Percentiles rank a stretch among this genome's conserved stretches.
These are phyloP conservation scores for Chaetops frenatus DNA, from an alignment of 2,113 vertebrate species.

Conservation along the genomic window DNA sequence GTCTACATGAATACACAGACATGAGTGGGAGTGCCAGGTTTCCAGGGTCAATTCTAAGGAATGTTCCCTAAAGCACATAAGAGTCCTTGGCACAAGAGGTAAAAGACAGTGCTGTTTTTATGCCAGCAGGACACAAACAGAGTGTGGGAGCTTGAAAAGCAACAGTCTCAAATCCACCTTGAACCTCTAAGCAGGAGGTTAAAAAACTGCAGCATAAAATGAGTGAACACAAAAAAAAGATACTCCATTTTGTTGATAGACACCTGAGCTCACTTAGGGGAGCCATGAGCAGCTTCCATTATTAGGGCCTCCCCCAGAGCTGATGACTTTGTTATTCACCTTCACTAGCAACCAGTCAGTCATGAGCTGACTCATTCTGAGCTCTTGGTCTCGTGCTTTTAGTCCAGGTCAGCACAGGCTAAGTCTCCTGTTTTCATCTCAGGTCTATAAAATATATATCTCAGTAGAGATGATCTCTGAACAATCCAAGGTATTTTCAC, in stretches of 20 bases:
- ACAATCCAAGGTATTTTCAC: background rate
- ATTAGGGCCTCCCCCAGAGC: background rate
- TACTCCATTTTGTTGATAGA: background rate
- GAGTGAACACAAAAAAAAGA: background rate
- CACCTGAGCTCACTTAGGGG: background rate
- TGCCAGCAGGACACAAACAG: background rate
- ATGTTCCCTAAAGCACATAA: background rate
- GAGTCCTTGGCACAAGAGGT: background rate
- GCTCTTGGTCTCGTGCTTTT: background rate
- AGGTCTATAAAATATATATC: background rate
- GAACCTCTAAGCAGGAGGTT: background rate
- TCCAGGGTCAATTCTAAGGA: background rate
- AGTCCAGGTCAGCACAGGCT: background rate
- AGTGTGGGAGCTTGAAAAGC: background rate
- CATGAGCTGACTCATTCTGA: background rate
- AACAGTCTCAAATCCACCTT: background rate
- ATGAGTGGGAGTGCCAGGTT: background rate
- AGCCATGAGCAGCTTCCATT: background rate
- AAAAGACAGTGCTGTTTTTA: background rate
- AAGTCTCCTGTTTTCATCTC: background rate
- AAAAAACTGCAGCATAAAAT: background rate
- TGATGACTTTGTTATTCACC: background rate
- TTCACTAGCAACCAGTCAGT: background rate
- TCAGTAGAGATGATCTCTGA: background rate
- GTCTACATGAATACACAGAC: background rate